Conservation (phyloP, 2,113 vertebrate species). For the Leiothrix lutea region DNA sequence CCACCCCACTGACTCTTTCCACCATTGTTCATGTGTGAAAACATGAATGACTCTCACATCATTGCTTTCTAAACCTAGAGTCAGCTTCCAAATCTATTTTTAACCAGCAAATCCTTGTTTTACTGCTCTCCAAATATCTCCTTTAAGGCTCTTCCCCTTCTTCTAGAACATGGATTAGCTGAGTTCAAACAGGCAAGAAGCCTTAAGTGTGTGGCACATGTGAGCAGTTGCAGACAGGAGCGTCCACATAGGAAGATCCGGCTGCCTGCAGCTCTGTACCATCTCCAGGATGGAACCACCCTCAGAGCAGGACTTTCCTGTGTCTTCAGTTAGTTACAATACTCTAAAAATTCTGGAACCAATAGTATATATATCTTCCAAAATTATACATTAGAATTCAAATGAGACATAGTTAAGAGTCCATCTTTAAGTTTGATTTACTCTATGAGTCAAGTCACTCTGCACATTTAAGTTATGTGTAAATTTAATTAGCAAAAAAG, state of each 20-base stretch:
- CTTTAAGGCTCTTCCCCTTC: not conserved
- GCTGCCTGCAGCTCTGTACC: not conserved
- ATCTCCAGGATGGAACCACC: not conserved
- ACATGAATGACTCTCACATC: not conserved
- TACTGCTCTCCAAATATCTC: not conserved
- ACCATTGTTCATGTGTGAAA: not conserved
- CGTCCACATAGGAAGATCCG: not conserved
- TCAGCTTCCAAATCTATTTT: not conserved
- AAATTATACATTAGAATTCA: not conserved
- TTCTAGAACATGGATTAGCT: not conserved
- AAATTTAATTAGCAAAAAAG: not conserved
- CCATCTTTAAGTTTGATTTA: not conserved
- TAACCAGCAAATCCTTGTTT: not conserved
- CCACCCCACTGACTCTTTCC: not conserved
- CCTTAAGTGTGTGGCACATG: not conserved
- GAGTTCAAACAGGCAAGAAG: not conserved
- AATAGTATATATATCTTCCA: not conserved
- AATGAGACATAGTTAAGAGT: not conserved
- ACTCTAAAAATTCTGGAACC: not conserved
- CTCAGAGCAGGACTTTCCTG: not conserved
- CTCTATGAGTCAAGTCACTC: not conserved
- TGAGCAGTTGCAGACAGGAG: not conserved
- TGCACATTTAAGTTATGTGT: not conserved
- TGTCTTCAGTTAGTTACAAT: not conserved
- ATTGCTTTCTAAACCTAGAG: not conserved